Evolutionary conservation across 2,113 vertebrate genomes (phyloP), one percentile per base, ranked within the genome.

Genomic region (Colaptes auratus): DNA sequence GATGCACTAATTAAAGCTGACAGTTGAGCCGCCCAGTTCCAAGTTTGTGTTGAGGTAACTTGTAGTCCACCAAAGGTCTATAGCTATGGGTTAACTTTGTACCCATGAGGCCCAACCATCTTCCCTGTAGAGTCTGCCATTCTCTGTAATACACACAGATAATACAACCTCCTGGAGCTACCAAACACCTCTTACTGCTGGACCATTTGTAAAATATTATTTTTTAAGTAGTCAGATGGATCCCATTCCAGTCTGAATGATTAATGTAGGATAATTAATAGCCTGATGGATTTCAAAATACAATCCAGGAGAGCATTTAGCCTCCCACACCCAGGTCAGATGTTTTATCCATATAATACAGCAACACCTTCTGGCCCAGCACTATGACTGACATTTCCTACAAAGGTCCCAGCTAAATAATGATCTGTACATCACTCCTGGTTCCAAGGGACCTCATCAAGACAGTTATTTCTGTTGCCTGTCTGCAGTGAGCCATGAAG

Each of bases 51-150:
- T 21, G 15, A 82, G 59, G 2, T 8, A 28, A 4, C 44, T 56
- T 60, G 56, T 4, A 80, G 52, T 31, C 20, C 75, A 58, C 13
- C n/a, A 8, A 8, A 35, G 20, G 60, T 24, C 27, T 28, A 2
- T 1, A 44, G 0, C 35, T 50, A 12, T 7, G 46, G 25, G 28
- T 10, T 59, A 33, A 44, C 36, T 52, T 3, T 4, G 19, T 12
- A 46, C 33, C 39, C 56, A 14, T 0, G 1, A 77, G 46, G 35
- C 61, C 39, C 56, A 25, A 3, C 10, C 65, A 39, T 0, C 25
- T 44, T 50, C 76, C 69, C 69, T 36, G 9, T 0, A 8, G 18
- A 23, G 42, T 12, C 58, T 76, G 84, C 63, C 36, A 4, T 11
- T 31, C 39, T 15, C 50, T 4, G 6, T 23, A 20, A 55, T 39